Evolutionary conservation across 2,113 vertebrate genomes (phyloP), one percentile per base, ranked within the genome.

Genomic region (Numida meleagris): DNA sequence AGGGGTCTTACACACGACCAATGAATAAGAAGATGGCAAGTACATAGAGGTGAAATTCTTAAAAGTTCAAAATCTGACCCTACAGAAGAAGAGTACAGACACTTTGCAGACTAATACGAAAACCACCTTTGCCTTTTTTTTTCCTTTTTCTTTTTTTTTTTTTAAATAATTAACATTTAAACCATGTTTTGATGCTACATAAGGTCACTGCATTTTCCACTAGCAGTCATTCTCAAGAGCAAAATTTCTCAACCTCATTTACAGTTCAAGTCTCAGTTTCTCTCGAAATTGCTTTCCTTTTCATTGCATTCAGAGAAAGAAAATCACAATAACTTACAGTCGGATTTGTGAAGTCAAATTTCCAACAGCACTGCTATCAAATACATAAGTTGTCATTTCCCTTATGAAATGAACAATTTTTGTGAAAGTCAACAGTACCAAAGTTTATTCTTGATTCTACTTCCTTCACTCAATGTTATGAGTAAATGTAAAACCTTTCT

Each of bases 241-340:
- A 88, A 12, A 50, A 83, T 67, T 93, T 86, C 77, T 90, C 83
- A 91, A 34, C 23, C 23, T 63, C 89, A 63, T 85, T 93, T 85
- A 92, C 40, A 85, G 58, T 62, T 94, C 48, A 79, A 79, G 33
- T 79, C 48, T 82, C 34, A 0, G 3, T 87, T 94, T 91, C 68
- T 55, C 63, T 59, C 57, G 45, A 96, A 94, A 85, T 40, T 25
- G 48, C 58, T 91, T 90, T 82, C 58, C 78, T 90, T 90, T 86
- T 90, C 66, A 84, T 12, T 82, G 62, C 36, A 82, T 12, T 75
- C 46, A 33, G 17, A 70, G 13, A 36, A n/a, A 89, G 86, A 61
- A 38, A 25, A 43, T 45, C 58, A 89, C 24, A 61, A 3, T 21
- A 77, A 76, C n/a, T 67, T 51, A 18, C 55, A 83, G 19, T 18